Conservation (phyloP, 2,113 vertebrate genomes). For the Nyctereutes procyonoides region DNA sequence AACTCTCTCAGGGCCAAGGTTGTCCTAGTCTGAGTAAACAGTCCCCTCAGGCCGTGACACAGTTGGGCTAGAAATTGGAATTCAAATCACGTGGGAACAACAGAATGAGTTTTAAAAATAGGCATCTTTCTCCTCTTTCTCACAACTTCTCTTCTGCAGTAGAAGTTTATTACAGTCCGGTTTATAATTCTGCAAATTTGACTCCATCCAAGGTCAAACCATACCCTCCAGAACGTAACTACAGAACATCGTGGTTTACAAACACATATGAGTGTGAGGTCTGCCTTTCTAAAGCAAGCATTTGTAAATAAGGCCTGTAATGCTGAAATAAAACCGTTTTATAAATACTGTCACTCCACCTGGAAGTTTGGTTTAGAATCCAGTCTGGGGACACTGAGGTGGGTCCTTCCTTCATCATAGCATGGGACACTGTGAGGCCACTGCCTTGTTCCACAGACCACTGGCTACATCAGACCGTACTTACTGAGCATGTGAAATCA, state of each 20-base stretch:
- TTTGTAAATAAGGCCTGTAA: not conserved
- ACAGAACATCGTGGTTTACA: not conserved
- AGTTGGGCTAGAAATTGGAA: constrained; percentile 62
- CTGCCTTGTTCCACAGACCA: rapidly evolving
- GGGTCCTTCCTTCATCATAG: not conserved
- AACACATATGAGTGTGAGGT: not conserved
- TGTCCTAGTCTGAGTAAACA: constrained; percentile 26
- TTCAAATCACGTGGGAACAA: constrained; percentile 54
- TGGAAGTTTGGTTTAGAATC: not conserved
- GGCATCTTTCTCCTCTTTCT: constrained; percentile 13
- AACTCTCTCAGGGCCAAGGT: not conserved
- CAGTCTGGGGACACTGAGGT: not conserved
- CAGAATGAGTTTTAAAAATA: constrained; percentile 63
- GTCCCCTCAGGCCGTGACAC: constrained; percentile 51
- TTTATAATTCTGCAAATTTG: constrained; percentile 26
- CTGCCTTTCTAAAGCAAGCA: not conserved
- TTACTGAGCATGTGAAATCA: not conserved
- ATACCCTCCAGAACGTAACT: not conserved
- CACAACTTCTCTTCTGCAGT: not conserved
- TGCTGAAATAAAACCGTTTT: not conserved
- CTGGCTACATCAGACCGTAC: not conserved
- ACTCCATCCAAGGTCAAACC: not conserved
- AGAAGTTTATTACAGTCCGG: not conserved
- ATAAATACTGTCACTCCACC: not conserved
- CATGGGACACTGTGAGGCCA: not conserved